Base-by-base conservation (phyloP, 1,140 invertebrate genomes). In the Drosophila nannoptera region DNA sequence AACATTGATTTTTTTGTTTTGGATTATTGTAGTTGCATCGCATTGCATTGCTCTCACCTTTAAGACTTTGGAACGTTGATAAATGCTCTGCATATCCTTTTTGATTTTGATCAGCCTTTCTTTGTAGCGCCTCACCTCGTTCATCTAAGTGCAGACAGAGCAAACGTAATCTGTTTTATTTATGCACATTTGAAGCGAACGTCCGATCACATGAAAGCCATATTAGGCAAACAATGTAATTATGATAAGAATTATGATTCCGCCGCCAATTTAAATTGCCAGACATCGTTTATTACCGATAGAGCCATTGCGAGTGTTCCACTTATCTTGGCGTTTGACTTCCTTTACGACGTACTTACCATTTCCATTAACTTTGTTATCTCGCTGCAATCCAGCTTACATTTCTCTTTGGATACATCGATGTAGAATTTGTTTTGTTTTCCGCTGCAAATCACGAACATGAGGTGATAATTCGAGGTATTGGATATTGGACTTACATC, bases 391-490 rank as follows among this genome's bases (percentile, higher is more conserved):
- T 87, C 87, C 9, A 87, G 60, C 40, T 88, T 89, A 58, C 70
- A 88, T 65, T 89, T 89, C 32, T 89, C 87, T 38, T 75, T 75
- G 11, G 87, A 88, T 38, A 89, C 50, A 46, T 89, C 87, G 40
- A 89, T 87, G 58, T 89, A 89, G 38, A 88, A 84, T 71, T 89
- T 89, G 45, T 89, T 89, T 48, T 89, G 87, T 22, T 83, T 88
- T 5, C 75, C 75, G 29, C 87, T 89, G 46, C 31, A 73, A 42
- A 32, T 11, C 11, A 5, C 14, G 9, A n/a, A 32, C 1, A 5
- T 8, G 12, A 40, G 9, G 9, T 31, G 11, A 14, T 22, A 22
- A 22, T 7, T 67, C 67, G 9, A 12, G 31, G 35, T 40, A 6
- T 11, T 16, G 8, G 38, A 36, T 11, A 36, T 9, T 38, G 4